Conservation (phyloP, 1,140 invertebrate genomes). For the Neodiprion lecontei region DNA sequence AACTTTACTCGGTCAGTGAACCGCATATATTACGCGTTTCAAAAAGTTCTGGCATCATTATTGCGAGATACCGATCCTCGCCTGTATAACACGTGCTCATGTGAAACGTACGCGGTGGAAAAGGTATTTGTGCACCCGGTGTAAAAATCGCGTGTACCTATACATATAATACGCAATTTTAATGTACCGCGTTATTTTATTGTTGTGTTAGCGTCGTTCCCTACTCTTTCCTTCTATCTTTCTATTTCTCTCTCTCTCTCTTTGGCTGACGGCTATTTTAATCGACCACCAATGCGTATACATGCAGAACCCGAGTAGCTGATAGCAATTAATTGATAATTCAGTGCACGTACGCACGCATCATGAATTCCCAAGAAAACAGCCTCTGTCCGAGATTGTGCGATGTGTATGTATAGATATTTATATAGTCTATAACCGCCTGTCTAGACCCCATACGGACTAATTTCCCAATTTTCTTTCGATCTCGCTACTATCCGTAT, state of each 20-base stretch:
- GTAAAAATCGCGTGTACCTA: too few relatives aligned
- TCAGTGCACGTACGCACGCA: neutral
- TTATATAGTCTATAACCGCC: too few relatives aligned
- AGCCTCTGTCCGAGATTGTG: neutral
- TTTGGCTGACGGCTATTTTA: neutral
- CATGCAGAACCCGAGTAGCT: neutral
- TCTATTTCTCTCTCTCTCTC: constrained; percentile 23
- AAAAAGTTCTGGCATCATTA: constrained; percentile 47
- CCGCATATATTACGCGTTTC: constrained; percentile 48
- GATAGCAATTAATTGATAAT: neutral
- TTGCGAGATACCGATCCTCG: constrained; percentile 14
- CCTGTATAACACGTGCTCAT: too few relatives aligned
- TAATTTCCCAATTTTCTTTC: too few relatives aligned
- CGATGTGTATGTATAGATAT: too few relatives aligned
- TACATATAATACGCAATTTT: constrained; percentile 4
- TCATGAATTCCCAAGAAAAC: neutral
- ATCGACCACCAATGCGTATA: neutral
- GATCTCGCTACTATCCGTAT: too few relatives aligned
- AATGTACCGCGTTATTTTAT: constrained; percentile 5
- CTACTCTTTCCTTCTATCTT: constrained; percentile 10
- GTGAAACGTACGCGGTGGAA: too few relatives aligned
- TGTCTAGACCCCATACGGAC: too few relatives aligned
- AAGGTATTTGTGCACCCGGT: too few relatives aligned
- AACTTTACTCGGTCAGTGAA: constrained; percentile 48
- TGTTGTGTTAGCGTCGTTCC: neutral